Base-by-base conservation (phyloP, 2,888 invertebrate genomes). In the Tachina lurida region DNA sequence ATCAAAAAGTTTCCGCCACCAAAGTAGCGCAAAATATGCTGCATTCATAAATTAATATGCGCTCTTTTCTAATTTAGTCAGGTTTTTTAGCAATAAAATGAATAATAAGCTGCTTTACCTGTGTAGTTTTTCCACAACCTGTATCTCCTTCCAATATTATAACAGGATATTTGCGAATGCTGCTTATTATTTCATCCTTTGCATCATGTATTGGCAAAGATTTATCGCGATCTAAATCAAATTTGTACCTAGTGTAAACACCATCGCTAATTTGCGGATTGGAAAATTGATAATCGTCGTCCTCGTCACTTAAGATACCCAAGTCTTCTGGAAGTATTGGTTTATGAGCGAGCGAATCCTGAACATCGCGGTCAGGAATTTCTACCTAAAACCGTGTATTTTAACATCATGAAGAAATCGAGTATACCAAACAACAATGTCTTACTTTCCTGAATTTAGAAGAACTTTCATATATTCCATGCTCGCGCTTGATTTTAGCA, bases 61-160 rank as follows among this genome's bases (percentile, higher is more conserved):
- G 31, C 7, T 31, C 31, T 31, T 31, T 7, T 31, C 31, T 7
- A 31, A 31, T 31, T 31, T 7, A 7, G 31, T 31, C 31, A 31
- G 31, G 31, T 5, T 31, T 31, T 31, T 31, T 7, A 31, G 7
- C 7, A 31, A 31, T 0, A 49, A 8, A 49, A 49, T n/a, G 3
- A 49, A 7, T 22, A 47, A 47, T 13, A 13, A 15, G 15, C 13
- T 15, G 7, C 7, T 10, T 88, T 84, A 92, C 93, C 92, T 96
- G 96, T 0, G 97, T 97, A 0, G 98, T 97, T 93, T 97, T 97
- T 22, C 99, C 99, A 92, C 98, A 98, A 0, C 99, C 99, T 0
- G 99, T 99, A 0, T 96, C 96, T 1, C 99, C 99, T 93, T 98
- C 96, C 63, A 99, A 95, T 15, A 99, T 94, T 0, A 96, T 95